Evolutionary conservation across 1,140 invertebrate genomes (phyloP), one percentile per base, ranked within the genome.

Genomic region (Drosophila insularis): DNA sequence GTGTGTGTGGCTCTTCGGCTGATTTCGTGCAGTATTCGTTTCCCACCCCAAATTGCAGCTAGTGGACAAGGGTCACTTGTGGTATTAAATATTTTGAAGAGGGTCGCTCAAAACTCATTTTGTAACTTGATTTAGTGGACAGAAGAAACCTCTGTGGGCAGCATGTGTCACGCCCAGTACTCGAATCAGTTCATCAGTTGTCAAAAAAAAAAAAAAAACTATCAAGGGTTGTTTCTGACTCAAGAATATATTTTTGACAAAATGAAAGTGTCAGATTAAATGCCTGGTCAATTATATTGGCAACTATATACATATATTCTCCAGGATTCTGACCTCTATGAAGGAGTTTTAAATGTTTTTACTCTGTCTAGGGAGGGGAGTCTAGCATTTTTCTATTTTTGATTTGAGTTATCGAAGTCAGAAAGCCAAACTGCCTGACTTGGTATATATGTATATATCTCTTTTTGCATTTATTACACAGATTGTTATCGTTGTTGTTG

Each of bases 71-170:
- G 82, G 82, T 87, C 82, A 87, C 69, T 87, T 87, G 82, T 50
- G 82, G 82, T 87, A 87, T 87, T 87, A 77, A 87, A 87, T 87
- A 87, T 87, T 87, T 69, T 87, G 82, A 87, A 89, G 82, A 87
- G 82, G 82, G 82, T 87, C 84, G 80, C 63, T 63, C 40, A 61
- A 46, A 76, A 69, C 71, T 58, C 79, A 79, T 73, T 89, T 64
- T 59, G 50, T 31, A 80, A 69, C 82, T 73, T 87, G 82, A 87
- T 87, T 87, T 87, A 87, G 79, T 81, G 63, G 61, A 70, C 46
- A 62, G 68, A 63, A 69, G 61, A 61, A 81, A 56, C 55, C 59
- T 56, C 60, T 71, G 61, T 71, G 71, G 74, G 66, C 66, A 66
- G 68, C 63, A 46, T 68, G 61, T 69, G 82, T 87, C 82, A 87